Evolutionary conservation across 2,888 invertebrate genomes (phyloP).

Genomic region (Atethmia centrago): DNA sequence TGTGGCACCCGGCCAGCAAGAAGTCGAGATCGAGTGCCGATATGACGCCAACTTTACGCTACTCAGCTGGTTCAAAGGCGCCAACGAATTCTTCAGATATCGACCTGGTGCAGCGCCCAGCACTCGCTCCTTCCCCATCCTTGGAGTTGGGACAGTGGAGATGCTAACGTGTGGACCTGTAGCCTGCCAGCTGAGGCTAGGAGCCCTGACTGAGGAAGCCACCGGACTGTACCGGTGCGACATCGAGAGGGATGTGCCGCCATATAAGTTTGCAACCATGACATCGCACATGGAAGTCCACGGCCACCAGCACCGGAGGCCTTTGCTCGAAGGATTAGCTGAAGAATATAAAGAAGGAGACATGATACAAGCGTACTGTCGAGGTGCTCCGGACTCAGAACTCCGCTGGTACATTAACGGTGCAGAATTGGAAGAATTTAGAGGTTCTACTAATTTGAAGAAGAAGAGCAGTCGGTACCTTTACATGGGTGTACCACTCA

Average conservation of each 20-base stretch:
- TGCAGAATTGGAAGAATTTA: constrained; percentile 75
- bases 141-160: constrained; percentile 83
- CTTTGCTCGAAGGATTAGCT: constrained; percentile 81
- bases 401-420: constrained; percentile 86
- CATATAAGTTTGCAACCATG: constrained; percentile 81
- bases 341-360: constrained; percentile 81
- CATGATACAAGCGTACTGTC: constrained; percentile 82
- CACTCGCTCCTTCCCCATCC: constrained; percentile 80
- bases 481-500: constrained; percentile 86
- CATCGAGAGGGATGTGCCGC: constrained; percentile 82
- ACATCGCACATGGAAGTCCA: constrained; percentile 83
- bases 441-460: constrained; percentile 76
- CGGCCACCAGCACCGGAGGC: constrained; percentile 78
- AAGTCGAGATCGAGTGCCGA: constrained; percentile 80
- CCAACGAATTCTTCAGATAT: constrained; percentile 85
- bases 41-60: constrained; percentile 87
- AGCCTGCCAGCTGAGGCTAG: constrained; percentile 80
- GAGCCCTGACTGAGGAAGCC: constrained; percentile 82
- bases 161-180: constrained; percentile 82
- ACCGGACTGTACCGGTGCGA: constrained; percentile 85
- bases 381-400: constrained; percentile 79
- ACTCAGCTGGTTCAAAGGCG: constrained; percentile 86
- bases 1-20: constrained; percentile 75
- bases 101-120: constrained; percentile 83
- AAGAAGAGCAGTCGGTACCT: constrained; percentile 74